Percentiles rank a stretch among this genome's conserved stretches.
These are phyloP conservation scores for Amphipyra tragopoginis DNA, from an alignment of 2,888 invertebrate species.

Conservation along the genomic window DNA sequence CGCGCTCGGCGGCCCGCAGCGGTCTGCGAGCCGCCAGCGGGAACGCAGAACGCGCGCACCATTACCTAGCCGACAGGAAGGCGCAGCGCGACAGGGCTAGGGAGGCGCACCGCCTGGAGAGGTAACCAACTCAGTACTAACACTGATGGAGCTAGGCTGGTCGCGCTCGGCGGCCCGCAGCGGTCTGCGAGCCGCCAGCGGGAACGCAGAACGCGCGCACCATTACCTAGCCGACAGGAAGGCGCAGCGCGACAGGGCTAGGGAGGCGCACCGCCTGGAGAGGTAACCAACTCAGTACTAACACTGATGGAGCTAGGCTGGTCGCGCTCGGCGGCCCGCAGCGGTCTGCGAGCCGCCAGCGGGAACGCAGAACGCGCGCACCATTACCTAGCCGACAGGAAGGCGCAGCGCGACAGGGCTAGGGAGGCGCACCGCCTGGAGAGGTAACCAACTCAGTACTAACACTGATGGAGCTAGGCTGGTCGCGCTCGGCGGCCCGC, in stretches of 20 bases:
- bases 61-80: conserved; percentile 90
- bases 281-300: conserved; percentile 61
- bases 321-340: conserved; percentile 91
- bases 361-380: conserved; percentile 91
- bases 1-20: conserved; percentile 91
- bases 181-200: conserved; percentile 87
- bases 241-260: conserved; percentile 83
- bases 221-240: conserved; percentile 91
- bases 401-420: conserved; percentile 84
- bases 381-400: conserved; percentile 90
- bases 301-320: conserved; percentile 90
- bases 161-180: conserved; percentile 92
- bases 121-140: conserved; percentile 62
- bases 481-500: conserved; percentile 92
- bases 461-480: conserved; percentile 89
- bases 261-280: conserved; percentile 58
- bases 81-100: conserved; percentile 85
- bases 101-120: conserved; percentile 40
- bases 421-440: conserved; percentile 60
- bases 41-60: conserved; percentile 91
- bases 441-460: conserved; percentile 61
- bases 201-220: conserved; percentile 90
- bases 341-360: conserved; percentile 88
- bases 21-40: conserved; percentile 87
- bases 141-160: conserved; percentile 90